phyloP scores from a whole-genome alignment of 2,113 vertebrate species.

The Anoura caudifer region DNA sequence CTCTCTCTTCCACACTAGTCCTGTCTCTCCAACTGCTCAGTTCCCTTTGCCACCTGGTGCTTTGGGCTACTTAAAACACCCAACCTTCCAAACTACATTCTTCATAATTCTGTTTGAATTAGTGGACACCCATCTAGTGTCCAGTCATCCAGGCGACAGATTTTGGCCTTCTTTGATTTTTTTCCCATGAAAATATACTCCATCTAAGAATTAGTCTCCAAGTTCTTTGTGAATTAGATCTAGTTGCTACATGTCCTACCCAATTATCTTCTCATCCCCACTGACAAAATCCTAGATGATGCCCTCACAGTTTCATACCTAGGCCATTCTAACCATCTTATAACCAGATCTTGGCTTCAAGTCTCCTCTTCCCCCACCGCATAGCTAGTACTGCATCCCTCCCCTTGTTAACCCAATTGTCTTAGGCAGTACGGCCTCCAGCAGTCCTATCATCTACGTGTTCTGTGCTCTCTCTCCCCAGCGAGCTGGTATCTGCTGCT shows the following conservation, averaged over 20 bases:
- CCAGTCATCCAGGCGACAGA: not conserved
- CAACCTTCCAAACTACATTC: not conserved
- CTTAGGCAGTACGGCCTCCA: not conserved
- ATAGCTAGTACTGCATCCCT: not conserved
- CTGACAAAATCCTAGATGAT: not conserved
- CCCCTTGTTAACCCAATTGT: not conserved
- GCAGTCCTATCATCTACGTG: not conserved
- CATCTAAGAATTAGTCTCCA: not conserved
- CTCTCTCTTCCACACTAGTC: not conserved
- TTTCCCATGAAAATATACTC: not conserved
- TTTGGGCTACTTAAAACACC: not conserved
- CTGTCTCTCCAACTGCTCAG: not conserved
- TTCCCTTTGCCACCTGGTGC: not conserved
- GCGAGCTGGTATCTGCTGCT: not conserved
- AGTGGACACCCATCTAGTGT: not conserved
- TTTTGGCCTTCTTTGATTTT: not conserved
- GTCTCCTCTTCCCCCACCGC: not conserved
- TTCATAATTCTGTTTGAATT: not conserved
- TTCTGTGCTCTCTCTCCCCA: not conserved
- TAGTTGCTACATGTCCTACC: not conserved
- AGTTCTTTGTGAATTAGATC: not conserved
- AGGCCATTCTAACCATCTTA: not conserved
- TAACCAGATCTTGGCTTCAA: not conserved
- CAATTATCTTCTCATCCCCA: not conserved
- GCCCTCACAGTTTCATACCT: not conserved